These are phyloP conservation scores for Bradypodion ventrale DNA, from an alignment of 2,797 vertebrate genomes.

Conservation along the genomic window DNA sequence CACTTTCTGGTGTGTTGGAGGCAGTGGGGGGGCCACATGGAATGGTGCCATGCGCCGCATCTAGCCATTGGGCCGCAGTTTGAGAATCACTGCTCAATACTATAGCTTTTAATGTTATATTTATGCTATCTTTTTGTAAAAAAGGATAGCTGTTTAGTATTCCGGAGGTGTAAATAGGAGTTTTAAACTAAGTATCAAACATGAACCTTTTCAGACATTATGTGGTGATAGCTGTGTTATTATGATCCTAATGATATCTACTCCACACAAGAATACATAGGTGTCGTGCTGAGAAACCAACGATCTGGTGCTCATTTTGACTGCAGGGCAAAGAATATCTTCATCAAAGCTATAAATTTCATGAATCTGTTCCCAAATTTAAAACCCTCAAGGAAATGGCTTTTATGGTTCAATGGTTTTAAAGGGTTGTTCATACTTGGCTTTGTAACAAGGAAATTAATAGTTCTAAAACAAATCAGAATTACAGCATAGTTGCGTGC, in stretches of 20 bases:
- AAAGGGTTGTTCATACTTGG: conserved; percentile 88
- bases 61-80: too few species aligned
- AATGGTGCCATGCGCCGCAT: too few species aligned
- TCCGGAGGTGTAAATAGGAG: conserved; percentile 80
- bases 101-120: conserved; percentile 38
- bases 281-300: conserved; percentile 89
- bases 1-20: too few species aligned
- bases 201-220: conserved; percentile 83
- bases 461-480: conserved; percentile 92
- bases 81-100: too few species aligned
- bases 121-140: not conserved
- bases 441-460: conserved; percentile 93
- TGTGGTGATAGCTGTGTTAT: conserved; percentile 84
- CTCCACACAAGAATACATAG: conserved; percentile 80
- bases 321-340: conserved; percentile 85
- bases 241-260: conserved; percentile 88
- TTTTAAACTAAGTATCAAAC: conserved; percentile 80
- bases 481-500: conserved; percentile 82
- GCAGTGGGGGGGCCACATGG: too few species aligned
- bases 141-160: conserved; percentile 80
- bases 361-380: conserved; percentile 81
- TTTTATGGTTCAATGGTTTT: conserved; percentile 88
- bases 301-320: conserved; percentile 85
- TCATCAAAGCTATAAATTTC: conserved; percentile 89
- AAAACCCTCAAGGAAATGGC: conserved; percentile 89